Conservation (phyloP, 2,888 invertebrate genomes). For the Bibio marci region DNA sequence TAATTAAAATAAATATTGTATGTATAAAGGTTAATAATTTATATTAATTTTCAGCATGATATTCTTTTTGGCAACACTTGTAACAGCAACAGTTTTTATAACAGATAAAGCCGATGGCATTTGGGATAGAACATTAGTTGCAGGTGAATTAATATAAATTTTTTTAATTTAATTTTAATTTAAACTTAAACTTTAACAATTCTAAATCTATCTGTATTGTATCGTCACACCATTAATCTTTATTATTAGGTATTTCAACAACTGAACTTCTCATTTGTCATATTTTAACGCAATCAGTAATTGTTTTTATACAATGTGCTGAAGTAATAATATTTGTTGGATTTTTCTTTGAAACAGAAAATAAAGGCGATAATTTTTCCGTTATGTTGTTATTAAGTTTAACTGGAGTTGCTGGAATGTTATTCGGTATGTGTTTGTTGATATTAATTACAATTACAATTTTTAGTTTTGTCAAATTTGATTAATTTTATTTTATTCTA, state of each 20-base stretch:
- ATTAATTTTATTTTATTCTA: not conserved
- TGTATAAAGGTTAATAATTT: too few species aligned
- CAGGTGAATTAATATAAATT: conserved; percentile 38
- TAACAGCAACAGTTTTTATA: conserved; percentile 69
- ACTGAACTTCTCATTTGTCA: conserved; percentile 69
- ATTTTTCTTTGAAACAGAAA: conserved; percentile 26
- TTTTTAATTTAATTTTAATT: too few species aligned
- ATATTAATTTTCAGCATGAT: conserved; percentile 43
- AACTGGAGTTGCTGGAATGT: conserved; percentile 70
- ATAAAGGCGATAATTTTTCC: conserved; percentile 28
- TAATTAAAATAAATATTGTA: not conserved
- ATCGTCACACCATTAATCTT: too few species aligned
- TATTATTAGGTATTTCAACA: conserved; percentile 53
- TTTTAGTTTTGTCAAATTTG: not conserved
- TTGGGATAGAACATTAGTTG: conserved; percentile 72
- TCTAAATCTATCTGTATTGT: not conserved
- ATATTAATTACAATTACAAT: not conserved
- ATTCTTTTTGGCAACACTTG: conserved; percentile 69
- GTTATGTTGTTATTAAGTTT: conserved; percentile 47
- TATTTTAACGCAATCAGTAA: conserved; percentile 50
- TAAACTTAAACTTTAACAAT: too few species aligned
- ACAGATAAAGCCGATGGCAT: conserved; percentile 67
- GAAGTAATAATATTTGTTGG: conserved; percentile 30
- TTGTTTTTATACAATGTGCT: conserved; percentile 53
- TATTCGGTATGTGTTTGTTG: conserved; percentile 36